These are phyloP conservation scores for Sceliomorpha sp. DNA, from an alignment of 2,888 invertebrate species.

Conservation along the genomic window DNA sequence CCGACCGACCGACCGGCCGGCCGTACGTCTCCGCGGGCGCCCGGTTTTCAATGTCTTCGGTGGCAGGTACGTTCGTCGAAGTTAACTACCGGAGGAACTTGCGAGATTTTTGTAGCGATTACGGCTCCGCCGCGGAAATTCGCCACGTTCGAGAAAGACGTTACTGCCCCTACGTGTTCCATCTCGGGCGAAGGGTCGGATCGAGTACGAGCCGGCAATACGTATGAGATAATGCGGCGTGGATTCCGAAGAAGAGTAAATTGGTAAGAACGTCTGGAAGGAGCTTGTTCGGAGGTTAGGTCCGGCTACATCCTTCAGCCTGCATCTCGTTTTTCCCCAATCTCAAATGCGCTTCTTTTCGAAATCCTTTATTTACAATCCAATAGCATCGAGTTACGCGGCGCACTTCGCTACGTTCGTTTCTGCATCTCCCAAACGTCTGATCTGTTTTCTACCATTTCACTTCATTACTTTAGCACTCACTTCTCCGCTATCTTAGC, in stretches of 20 bases:
- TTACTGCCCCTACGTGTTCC: conserved; percentile 50
- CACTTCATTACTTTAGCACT: conserved; percentile 54
- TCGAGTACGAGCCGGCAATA: conserved; percentile 13
- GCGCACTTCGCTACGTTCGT: conserved; percentile 13
- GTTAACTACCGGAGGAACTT: conserved; percentile 48
- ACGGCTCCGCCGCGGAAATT: conserved; percentile 26
- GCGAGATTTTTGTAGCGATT: conserved; percentile 41
- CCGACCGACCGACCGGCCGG: too few relatives aligned
- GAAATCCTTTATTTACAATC: conserved; percentile 46
- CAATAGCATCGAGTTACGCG: conserved; percentile 37
- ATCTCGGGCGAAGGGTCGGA: conserved; percentile 16
- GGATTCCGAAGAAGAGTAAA: conserved; percentile 59
- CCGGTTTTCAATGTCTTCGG: conserved; percentile 32
- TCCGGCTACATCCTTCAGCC: conserved; percentile 44
- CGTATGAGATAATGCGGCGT: conserved; percentile 41
- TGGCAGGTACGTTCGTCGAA: conserved; percentile 5
- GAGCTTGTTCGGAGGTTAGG: conserved; percentile 62
- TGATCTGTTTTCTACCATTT: conserved; percentile 54
- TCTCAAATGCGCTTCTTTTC: conserved; percentile 26
- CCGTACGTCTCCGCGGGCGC: too few relatives aligned
- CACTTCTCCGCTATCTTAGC: conserved; percentile 57
- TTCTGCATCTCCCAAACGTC: conserved; percentile 53
- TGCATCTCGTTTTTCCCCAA: conserved; percentile 50
- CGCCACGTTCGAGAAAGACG: conserved; percentile 36
- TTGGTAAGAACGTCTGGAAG: conserved; percentile 70